These are phyloP conservation scores for Biston betularia DNA, from an alignment of 2,888 invertebrate genomes.

Conservation along the genomic window DNA sequence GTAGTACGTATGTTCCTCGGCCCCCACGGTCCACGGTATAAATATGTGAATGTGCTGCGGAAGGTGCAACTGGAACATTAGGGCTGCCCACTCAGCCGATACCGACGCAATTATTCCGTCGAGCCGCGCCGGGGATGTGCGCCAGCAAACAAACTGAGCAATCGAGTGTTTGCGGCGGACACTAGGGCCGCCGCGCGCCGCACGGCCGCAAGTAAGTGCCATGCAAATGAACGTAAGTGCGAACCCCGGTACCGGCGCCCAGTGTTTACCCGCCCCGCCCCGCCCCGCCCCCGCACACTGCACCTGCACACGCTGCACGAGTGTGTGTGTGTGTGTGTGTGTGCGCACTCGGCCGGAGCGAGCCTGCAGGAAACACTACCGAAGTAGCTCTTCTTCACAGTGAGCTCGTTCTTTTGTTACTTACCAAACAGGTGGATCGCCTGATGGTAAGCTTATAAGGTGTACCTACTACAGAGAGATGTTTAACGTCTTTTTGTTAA, in stretches of 20 bases:
- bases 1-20: too few relatives aligned
- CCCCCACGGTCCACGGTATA: too few relatives aligned
- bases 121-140: background rate
- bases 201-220: constrained; percentile 19
- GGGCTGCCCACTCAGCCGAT: too few relatives aligned
- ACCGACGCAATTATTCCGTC: background rate
- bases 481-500: too few relatives aligned
- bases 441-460: too few relatives aligned
- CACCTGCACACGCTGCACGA: too few relatives aligned
- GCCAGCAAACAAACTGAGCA: constrained; percentile 6
- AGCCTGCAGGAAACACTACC: background rate
- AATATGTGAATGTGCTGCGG: too few relatives aligned
- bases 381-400: too few relatives aligned
- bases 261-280: constrained; percentile 7
- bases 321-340: background rate
- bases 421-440: too few relatives aligned
- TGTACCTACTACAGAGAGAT: too few relatives aligned
- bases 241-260: constrained; percentile 9
- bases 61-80: too few relatives aligned
- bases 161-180: background rate
- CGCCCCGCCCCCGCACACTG: background rate
- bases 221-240: constrained; percentile 33
- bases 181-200: background rate
- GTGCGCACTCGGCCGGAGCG: background rate
- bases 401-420: too few relatives aligned